phyloP scores from a whole-genome alignment of 2,888 invertebrate genomes.

The Nematopogon swammerdamellus region DNA sequence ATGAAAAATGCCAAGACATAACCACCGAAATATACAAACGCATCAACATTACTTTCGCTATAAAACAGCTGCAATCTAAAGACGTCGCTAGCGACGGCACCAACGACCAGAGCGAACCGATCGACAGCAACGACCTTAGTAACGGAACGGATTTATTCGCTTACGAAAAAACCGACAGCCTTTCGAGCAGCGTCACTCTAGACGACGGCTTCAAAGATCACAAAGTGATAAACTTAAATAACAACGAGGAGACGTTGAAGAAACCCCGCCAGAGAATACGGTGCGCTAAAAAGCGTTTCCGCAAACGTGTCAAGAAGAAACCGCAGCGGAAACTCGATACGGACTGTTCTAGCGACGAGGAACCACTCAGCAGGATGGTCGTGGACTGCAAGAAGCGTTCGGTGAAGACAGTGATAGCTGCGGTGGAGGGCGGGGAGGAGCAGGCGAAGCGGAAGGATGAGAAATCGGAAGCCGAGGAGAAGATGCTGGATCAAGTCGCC shows the following conservation, averaged over 20 bases:
- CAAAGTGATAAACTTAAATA: conserved; percentile 35
- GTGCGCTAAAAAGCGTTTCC: conserved; percentile 29
- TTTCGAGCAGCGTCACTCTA: conserved; percentile 29
- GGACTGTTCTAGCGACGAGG: conserved; percentile 43
- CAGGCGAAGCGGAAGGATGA: conserved; percentile 11
- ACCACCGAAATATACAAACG: conserved; percentile 49
- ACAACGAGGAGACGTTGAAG: conserved; percentile 33
- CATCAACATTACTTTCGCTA: conserved; percentile 47
- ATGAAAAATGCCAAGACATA: conserved; percentile 46
- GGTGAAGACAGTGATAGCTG: background rate
- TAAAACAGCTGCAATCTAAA: conserved; percentile 31
- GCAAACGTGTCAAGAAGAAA: conserved; percentile 42
- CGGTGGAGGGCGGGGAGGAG: conserved; percentile 7
- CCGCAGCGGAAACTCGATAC: conserved; percentile 25
- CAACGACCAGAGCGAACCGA: conserved; percentile 26
- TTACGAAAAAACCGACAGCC: conserved; percentile 36
- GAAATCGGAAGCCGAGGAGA: conserved; percentile 7
- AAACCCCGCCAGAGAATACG: conserved; percentile 22
- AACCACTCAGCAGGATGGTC: conserved; percentile 31
- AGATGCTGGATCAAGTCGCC: background rate
- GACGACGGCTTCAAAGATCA: conserved; percentile 13
- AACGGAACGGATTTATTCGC: conserved; percentile 47
- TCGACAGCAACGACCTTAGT: conserved; percentile 45
- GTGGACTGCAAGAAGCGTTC: conserved; percentile 13
- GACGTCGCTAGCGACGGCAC: background rate